Base-by-base conservation (phyloP, 2,113 vertebrate genomes). In the Notothenia rossii region DNA sequence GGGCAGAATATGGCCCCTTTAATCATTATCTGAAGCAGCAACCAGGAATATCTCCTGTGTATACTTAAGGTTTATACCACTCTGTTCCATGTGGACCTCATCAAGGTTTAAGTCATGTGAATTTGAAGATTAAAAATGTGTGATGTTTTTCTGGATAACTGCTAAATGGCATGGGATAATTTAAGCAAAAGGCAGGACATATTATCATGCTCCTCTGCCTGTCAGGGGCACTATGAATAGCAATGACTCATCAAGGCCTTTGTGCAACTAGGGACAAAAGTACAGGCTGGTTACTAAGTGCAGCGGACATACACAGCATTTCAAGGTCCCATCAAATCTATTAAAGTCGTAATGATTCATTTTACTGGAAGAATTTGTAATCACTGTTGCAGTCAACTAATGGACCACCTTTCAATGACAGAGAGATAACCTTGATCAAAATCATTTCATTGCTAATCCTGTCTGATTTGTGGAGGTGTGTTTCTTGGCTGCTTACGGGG, bases 221-320 rank as follows among this genome's bases (percentile, higher is more conserved):
- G 79, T 83, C 82, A 87, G 77, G 72, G 77, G 62, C 49, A 75
- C 66, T 84, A 82, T 86, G 84, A 90, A 90, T 82, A 84, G 79
- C 88, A 90, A 85, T 88, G 84, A 89, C 36, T 89, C 85, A 86
- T 85, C 69, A 60, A 76, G 82, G 84, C 89, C 60, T 86, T 77
- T 82, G 59, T 82, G 66, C 58, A 69, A 56, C 63, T 62, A 36
- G 79, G 83, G 75, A 82, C 81, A 62, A 84, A 88, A 79, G 83
- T 86, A 83, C 76, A 75, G 64, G 49, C 83, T 72, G 74, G 71
- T 81, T 78, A 71, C 85, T 74, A 81, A 90, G 73, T 74, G 64
- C 65, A 77, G 36, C 40, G 76, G 82, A 80, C 82, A 90, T 73
- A 88, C 86, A 90, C 83, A 89, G 77, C 66, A 64, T 86, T 75